Percentiles rank a stretch among this genome's conserved stretches.
Evolutionary conservation across 2,797 vertebrate genomes (phyloP).

Genomic region (Apogon hyalosoma): DNA sequence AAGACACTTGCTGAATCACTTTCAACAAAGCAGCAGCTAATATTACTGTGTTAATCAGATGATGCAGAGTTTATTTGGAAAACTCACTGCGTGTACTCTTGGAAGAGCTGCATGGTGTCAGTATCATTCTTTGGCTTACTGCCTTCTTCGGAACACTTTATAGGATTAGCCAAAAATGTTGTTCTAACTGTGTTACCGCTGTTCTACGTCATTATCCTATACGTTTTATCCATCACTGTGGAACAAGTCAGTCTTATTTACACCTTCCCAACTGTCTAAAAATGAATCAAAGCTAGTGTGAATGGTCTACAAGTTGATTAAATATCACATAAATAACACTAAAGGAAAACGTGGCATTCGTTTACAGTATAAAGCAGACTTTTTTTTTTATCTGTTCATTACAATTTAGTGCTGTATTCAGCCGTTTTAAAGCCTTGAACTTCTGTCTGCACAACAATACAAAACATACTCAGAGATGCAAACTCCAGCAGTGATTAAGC

Average conservation of each 20-base stretch:
- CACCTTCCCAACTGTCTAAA: no score
- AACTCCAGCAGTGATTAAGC: constrained; percentile 76
- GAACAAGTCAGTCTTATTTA: neutral
- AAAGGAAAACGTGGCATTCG: no score
- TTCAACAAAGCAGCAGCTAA: neutral
- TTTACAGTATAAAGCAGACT: neutral
- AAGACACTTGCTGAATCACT: neutral
- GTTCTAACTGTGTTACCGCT: neutral
- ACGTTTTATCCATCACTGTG: neutral
- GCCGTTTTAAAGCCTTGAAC: constrained; percentile 23
- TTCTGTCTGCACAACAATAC: constrained; percentile 41
- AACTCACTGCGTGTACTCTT: neutral
- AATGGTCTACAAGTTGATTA: no score
- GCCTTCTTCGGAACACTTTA: neutral
- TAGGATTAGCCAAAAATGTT: neutral
- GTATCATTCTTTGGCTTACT: neutral
- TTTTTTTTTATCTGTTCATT: neutral
- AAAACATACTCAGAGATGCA: constrained; percentile 54
- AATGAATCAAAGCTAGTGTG: no score
- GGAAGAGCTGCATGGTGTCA: neutral
- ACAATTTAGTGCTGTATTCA: constrained; percentile 29
- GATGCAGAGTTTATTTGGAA: neutral
- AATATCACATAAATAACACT: no score
- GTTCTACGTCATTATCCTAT: neutral
- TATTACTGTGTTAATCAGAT: neutral